Percentiles rank a stretch among this genome's conserved stretches.
Conservation (phyloP, 2,888 invertebrate species). For the Pandemis corylana region DNA sequence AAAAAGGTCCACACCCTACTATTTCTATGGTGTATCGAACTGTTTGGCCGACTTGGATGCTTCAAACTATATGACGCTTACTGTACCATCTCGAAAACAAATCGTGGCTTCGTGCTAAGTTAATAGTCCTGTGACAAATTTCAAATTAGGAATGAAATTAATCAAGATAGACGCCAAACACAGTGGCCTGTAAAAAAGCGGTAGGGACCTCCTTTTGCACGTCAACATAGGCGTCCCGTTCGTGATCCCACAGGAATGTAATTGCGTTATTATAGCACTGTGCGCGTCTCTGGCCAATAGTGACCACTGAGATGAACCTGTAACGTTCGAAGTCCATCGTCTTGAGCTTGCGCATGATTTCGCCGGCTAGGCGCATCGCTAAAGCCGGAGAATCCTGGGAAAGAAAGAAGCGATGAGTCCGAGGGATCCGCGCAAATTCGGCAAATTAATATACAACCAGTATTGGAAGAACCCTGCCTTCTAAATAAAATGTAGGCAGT, state of each 20-base stretch:
- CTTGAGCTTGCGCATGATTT: conserved; percentile 66
- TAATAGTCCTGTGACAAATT: not conserved
- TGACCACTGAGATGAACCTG: conserved; percentile 66
- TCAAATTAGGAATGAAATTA: conserved; percentile 43
- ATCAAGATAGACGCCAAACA: conserved; percentile 71
- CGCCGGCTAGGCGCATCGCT: conserved; percentile 48
- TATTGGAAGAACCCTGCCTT: too few species aligned
- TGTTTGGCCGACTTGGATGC: too few species aligned
- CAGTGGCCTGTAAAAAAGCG: conserved; percentile 70
- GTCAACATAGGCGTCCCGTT: conserved; percentile 63
- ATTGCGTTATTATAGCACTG: conserved; percentile 75
- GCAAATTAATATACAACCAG: too few species aligned
- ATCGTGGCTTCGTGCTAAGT: too few species aligned
- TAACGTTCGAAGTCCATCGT: conserved; percentile 66
- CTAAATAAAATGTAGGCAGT: too few species aligned
- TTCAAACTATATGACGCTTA: too few species aligned
- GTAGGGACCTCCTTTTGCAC: conserved; percentile 56
- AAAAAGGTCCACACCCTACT: too few species aligned
- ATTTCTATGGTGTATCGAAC: too few species aligned
- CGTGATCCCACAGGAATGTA: conserved; percentile 73
- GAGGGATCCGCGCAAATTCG: too few species aligned
- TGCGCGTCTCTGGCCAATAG: conserved; percentile 68
- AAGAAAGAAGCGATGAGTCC: not conserved
- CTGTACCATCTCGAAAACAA: too few species aligned
- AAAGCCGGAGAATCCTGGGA: conserved; percentile 28